Evolutionary conservation across 1,140 invertebrate species (phyloP).

Genomic region (Pseudomyrmex pallidus): DNA sequence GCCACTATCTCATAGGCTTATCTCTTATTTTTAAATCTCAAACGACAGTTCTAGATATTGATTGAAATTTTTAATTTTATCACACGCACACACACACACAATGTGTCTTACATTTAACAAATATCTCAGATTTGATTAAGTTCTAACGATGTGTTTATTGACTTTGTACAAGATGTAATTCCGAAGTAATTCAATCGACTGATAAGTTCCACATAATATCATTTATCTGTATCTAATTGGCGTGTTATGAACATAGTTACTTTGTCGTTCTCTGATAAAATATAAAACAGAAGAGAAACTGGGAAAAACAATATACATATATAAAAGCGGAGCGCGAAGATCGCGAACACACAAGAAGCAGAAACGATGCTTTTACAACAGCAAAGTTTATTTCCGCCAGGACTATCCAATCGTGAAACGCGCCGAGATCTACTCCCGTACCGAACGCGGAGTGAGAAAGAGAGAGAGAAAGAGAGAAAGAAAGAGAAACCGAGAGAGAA

Average conservation of each 20-base stretch:
- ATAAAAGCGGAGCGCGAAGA: slow-evolving; percentile 24
- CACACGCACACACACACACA: no score
- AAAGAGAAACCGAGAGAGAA: neutral
- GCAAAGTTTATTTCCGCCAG: slow-evolving; percentile 49
- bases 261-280: slow-evolving; percentile 12
- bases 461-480: neutral
- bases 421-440: slow-evolving; percentile 44
- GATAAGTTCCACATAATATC: no score
- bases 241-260: no score
- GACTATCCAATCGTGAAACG: slow-evolving; percentile 61
- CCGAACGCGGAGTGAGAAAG: slow-evolving; percentile 4
- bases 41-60: no score
- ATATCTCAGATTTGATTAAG: no score
- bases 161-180: no score
- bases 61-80: no score
- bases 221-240: no score
- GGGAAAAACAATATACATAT: slow-evolving; percentile 30
- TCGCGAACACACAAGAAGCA: neutral
- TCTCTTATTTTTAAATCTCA: slow-evolving; percentile 2
- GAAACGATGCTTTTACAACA: slow-evolving; percentile 16
- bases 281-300: slow-evolving; percentile 21
- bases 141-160: no score
- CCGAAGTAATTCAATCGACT: no score
- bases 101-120: no score
- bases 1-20: neutral